Conservation (phyloP, 2,797 vertebrate genomes). For the Semotilus atromaculatus region DNA sequence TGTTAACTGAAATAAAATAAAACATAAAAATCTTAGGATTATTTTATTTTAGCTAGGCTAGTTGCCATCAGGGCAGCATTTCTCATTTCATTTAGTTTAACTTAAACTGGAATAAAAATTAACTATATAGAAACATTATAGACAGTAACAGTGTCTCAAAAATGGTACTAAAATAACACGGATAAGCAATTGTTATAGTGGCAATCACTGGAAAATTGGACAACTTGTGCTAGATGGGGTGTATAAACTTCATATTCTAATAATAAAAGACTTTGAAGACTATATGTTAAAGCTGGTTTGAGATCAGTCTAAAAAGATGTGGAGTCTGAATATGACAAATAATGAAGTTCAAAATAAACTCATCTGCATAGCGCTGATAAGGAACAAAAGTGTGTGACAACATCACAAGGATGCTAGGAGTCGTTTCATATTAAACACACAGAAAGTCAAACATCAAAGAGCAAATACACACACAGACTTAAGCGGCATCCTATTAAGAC, state of each 20-base stretch:
- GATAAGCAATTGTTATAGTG: neutral
- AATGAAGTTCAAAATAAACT: conserved; percentile 8
- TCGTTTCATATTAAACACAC: conserved; percentile 10
- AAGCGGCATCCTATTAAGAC: neutral
- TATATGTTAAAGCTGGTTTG: neutral
- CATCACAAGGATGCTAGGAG: conserved; percentile 19
- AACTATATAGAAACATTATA: neutral
- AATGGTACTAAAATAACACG: neutral
- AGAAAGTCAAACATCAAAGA: conserved; percentile 47
- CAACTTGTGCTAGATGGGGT: neutral
- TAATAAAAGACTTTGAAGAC: conserved; percentile 9
- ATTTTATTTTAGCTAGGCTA: neutral
- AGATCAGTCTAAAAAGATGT: conserved; percentile 1
- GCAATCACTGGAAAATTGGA: neutral
- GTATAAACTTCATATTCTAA: neutral
- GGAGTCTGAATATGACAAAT: conserved; percentile 21
- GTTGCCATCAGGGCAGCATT: neutral
- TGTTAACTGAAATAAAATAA: neutral
- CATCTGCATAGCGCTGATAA: neutral
- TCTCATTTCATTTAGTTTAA: neutral
- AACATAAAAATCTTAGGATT: neutral
- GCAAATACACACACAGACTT: conserved; percentile 36
- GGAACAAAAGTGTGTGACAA: neutral
- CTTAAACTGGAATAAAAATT: neutral
- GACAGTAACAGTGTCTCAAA: neutral